phyloP scores from a whole-genome alignment of 2,113 vertebrate genomes.

The Strigops habroptila region DNA sequence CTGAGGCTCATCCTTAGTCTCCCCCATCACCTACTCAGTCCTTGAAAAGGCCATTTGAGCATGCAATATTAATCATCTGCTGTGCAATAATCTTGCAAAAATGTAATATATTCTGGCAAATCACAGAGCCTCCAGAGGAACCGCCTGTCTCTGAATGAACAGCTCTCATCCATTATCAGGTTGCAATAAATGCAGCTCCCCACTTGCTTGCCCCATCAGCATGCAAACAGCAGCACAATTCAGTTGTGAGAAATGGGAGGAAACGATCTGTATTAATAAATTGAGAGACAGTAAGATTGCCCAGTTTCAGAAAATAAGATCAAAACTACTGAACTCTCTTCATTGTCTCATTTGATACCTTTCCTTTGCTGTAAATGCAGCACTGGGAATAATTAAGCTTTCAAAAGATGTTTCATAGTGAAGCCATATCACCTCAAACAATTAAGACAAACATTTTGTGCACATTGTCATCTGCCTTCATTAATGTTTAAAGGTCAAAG shows the following conservation, averaged over 20 bases:
- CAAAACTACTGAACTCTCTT: slow-evolving; percentile 26
- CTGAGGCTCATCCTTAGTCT: background rate
- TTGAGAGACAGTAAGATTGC: background rate
- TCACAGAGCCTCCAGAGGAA: background rate
- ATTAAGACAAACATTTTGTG: slow-evolving; percentile 66
- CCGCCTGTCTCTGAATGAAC: background rate
- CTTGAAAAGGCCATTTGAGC: slow-evolving; percentile 51
- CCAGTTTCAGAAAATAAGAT: slow-evolving; percentile 38
- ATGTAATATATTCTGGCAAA: slow-evolving; percentile 31
- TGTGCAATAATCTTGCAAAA: slow-evolving; percentile 50
- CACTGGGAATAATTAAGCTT: slow-evolving; percentile 66
- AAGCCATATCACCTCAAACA: slow-evolving; percentile 64
- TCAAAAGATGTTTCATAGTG: slow-evolving; percentile 50
- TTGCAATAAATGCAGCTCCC: background rate
- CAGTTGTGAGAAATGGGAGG: slow-evolving; percentile 4
- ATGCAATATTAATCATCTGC: slow-evolving; percentile 28
- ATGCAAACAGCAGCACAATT: background rate
- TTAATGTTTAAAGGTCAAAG: slow-evolving; percentile 69
- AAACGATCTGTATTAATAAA: slow-evolving; percentile 58
- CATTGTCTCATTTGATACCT: slow-evolving; percentile 34
- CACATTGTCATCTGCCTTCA: slow-evolving; percentile 52
- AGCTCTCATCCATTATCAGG: slow-evolving; percentile 7
- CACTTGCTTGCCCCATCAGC: background rate
- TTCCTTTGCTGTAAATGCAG: slow-evolving; percentile 27
- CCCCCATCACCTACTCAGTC: background rate